A percentile compares a stretch with the other conserved stretches of the same genome.
Evolutionary conservation across 2,797 vertebrate genomes (phyloP).

Genomic region (Amazona finschi): DNA sequence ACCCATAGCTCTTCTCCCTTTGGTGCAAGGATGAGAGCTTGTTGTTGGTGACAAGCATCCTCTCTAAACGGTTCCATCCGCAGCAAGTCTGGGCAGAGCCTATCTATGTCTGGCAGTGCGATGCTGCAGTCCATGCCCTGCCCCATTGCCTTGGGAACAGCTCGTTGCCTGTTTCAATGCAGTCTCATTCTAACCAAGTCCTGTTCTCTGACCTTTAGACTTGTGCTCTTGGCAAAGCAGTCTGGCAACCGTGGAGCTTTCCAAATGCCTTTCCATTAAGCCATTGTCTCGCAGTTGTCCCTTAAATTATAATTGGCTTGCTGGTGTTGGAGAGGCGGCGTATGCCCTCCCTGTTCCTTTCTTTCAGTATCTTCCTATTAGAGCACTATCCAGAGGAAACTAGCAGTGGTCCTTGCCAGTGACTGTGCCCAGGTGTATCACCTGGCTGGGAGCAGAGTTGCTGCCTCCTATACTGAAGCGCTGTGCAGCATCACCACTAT

Average conservation of each 20-base stretch:
- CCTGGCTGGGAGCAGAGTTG: accelerated
- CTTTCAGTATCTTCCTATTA: neutral
- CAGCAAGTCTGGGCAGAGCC: neutral
- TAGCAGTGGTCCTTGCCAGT: neutral
- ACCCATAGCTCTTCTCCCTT: neutral
- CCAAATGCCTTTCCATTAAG: neutral
- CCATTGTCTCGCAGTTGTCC: neutral
- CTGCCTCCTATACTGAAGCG: neutral
- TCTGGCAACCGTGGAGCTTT: neutral
- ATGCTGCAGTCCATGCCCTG: neutral
- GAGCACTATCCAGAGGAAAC: neutral
- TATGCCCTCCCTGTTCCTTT: neutral
- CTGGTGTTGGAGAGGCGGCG: neutral
- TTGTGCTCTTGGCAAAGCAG: neutral
- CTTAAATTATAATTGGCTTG: neutral
- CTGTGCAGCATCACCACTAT: neutral
- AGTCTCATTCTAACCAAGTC: neutral
- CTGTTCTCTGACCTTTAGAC: neutral
- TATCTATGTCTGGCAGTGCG: accelerated
- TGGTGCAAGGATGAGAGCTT: accelerated
- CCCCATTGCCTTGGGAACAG: accelerated
- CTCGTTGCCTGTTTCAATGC: accelerated
- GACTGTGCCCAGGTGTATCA: neutral
- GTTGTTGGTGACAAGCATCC: neutral
- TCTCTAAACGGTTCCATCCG: neutral